Evolutionary conservation across 2,888 invertebrate genomes (phyloP).

Genomic region (Monochamus alternatus): DNA sequence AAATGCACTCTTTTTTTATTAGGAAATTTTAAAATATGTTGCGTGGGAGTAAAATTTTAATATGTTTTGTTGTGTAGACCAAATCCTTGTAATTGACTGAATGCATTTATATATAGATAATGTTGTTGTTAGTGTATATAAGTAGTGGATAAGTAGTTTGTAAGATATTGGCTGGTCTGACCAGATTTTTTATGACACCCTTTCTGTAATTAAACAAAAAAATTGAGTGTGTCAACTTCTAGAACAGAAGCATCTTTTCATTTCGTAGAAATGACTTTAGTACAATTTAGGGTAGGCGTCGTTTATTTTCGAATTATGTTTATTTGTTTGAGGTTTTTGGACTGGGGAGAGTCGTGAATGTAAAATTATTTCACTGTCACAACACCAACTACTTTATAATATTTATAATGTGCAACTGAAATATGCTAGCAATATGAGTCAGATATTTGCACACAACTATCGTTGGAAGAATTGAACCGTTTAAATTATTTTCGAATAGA

Average conservation of each 20-base stretch:
- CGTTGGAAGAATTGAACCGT: constrained; percentile 30
- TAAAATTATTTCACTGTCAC: constrained; percentile 35
- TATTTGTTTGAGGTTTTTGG: constrained; percentile 14
- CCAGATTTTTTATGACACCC: constrained; percentile 64
- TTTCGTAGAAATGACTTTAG: constrained; percentile 41
- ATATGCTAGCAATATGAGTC: constrained; percentile 37
- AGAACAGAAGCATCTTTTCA: constrained; percentile 35
- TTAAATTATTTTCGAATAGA: constrained; percentile 36
- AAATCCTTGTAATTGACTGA: constrained; percentile 59
- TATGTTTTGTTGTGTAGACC: constrained; percentile 43
- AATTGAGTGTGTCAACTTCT: constrained; percentile 52
- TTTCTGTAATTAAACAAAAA: constrained; percentile 54
- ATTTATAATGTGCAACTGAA: constrained; percentile 39
- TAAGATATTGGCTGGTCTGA: constrained; percentile 62
- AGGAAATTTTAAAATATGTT: constrained; percentile 30
- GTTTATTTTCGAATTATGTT: constrained; percentile 20
- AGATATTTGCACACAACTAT: constrained; percentile 48
- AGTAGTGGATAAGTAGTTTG: constrained; percentile 57
- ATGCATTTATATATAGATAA: constrained; percentile 61
- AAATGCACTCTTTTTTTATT: constrained; percentile 6
- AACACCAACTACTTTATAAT: constrained; percentile 40
- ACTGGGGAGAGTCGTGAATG: constrained; percentile 30
- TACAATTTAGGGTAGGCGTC: constrained; percentile 46
- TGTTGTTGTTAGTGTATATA: constrained; percentile 66
- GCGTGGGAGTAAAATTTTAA: constrained; percentile 26